These are phyloP conservation scores for Huso huso DNA, from an alignment of 2,797 vertebrate genomes.

Conservation along the genomic window DNA sequence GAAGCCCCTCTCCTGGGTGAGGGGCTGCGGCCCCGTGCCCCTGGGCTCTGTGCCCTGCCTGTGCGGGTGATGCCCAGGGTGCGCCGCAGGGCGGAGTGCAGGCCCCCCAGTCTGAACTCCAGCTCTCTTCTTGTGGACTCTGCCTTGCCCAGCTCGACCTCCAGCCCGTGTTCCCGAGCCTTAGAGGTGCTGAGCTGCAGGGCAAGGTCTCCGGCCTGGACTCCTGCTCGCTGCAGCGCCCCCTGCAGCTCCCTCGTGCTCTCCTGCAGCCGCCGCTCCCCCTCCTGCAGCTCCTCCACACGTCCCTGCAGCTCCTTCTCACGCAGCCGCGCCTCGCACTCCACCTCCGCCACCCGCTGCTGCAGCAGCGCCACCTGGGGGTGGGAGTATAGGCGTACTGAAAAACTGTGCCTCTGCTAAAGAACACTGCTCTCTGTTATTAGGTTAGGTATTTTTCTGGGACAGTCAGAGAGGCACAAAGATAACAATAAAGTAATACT, in stretches of 20 bases:
- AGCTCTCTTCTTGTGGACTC: slow-evolving; percentile 37
- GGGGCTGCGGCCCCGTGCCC: slow-evolving; percentile 36
- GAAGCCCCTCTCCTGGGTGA: slow-evolving; percentile 40
- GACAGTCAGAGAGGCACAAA: too few species aligned
- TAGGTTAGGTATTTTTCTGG: too few species aligned
- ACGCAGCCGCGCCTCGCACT: slow-evolving; percentile 34
- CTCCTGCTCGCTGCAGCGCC: slow-evolving; percentile 43
- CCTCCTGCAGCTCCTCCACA: slow-evolving; percentile 39
- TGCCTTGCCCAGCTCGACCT: slow-evolving; percentile 50
- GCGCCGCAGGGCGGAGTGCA: slow-evolving; percentile 49
- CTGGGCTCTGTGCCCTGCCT: slow-evolving; percentile 25
- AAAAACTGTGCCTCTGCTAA: too few species aligned
- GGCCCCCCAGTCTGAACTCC: slow-evolving; percentile 47
- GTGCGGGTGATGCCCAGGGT: slow-evolving; percentile 44
- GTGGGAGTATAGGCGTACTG: too few species aligned
- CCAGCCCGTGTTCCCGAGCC: slow-evolving; percentile 39
- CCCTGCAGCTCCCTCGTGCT: slow-evolving; percentile 34
- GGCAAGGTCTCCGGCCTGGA: slow-evolving; percentile 38
- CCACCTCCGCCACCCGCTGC: slow-evolving; percentile 46
- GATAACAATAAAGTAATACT: too few species aligned
- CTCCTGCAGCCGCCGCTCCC: slow-evolving; percentile 44
- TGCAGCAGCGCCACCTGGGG: slow-evolving; percentile 57
- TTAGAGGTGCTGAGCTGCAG: slow-evolving; percentile 42
- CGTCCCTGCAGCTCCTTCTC: slow-evolving; percentile 42
- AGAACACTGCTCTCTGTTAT: background rate